These are phyloP conservation scores for Sarcophaga subvicina DNA, from an alignment of 2,888 invertebrate species.

Conservation along the genomic window DNA sequence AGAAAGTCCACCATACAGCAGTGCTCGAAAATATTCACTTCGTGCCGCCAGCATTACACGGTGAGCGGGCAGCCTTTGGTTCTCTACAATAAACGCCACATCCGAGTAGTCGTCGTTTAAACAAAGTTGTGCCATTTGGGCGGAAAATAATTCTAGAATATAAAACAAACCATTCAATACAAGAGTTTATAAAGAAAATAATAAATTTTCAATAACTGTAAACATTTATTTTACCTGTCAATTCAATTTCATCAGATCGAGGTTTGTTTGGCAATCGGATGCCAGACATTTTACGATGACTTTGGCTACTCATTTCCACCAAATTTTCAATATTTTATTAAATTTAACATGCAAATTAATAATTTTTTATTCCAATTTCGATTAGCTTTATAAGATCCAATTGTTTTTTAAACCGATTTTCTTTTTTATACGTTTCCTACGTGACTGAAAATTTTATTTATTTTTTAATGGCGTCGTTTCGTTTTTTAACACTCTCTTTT, in stretches of 20 bases:
- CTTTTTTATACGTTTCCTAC: background rate
- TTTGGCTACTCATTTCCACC: constrained; percentile 80
- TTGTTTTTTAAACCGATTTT: background rate
- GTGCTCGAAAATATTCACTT: constrained; percentile 96
- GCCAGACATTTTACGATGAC: constrained; percentile 82
- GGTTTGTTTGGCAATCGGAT: constrained; percentile 80
- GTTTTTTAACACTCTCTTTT: constrained; percentile 9
- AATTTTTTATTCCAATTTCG: constrained; percentile 12
- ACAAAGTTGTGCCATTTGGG: constrained; percentile 93
- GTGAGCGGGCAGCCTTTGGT: constrained; percentile 82
- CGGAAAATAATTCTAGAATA: constrained; percentile 87
- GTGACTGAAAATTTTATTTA: too few relatives aligned
- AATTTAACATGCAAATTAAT: constrained; percentile 34
- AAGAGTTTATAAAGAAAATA: background rate
- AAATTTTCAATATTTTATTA: constrained; percentile 31
- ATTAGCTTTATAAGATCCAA: background rate
- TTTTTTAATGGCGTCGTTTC: background rate
- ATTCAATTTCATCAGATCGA: constrained; percentile 84
- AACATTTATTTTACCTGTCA: constrained; percentile 82
- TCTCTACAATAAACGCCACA: constrained; percentile 93
- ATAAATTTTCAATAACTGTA: background rate
- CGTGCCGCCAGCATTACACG: constrained; percentile 94
- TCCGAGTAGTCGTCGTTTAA: constrained; percentile 95
- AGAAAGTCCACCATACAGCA: constrained; percentile 90
- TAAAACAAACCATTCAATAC: background rate